phyloP scores from a whole-genome alignment of 1,140 invertebrate species.

The Galleria mellonella region DNA sequence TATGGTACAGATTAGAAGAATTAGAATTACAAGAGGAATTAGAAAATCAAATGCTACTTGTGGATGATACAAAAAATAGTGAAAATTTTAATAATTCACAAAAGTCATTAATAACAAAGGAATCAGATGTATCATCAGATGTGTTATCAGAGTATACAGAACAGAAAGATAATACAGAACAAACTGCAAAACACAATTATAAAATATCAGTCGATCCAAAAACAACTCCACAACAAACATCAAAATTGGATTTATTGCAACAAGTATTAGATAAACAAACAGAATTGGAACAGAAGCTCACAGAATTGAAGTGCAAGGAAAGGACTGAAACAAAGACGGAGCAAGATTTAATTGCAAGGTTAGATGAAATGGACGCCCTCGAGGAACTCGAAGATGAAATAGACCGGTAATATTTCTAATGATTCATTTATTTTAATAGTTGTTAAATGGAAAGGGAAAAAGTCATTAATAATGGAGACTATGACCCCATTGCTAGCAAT shows the following conservation, averaged over 20 bases:
- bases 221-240: slow-evolving; percentile 14
- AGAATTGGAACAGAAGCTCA: slow-evolving; percentile 66
- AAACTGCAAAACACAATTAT: not conserved
- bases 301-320: slow-evolving; percentile 59
- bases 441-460: not conserved
- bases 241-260: slow-evolving; percentile 43
- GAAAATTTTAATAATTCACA: not conserved
- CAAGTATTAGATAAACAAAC: slow-evolving; percentile 73
- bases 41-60: slow-evolving; percentile 40
- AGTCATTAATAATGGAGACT: not conserved
- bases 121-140: not conserved
- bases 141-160: slow-evolving; percentile 1
- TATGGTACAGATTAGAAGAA: slow-evolving; percentile 65
- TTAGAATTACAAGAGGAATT: slow-evolving; percentile 72
- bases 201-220: not conserved
- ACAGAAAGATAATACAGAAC: not conserved
- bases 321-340: slow-evolving; percentile 52
- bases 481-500: no score
- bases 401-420: slow-evolving; percentile 40
- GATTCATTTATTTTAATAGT: not conserved
- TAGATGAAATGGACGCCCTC: slow-evolving; percentile 76
- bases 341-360: slow-evolving; percentile 60
- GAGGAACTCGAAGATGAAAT: slow-evolving; percentile 77
- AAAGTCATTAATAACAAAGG: not conserved
- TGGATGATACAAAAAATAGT: slow-evolving; percentile 9